Percentiles rank a stretch among this genome's conserved stretches.
phyloP scores from a whole-genome alignment of 2,888 invertebrate species.

The Rotaria socialis region DNA sequence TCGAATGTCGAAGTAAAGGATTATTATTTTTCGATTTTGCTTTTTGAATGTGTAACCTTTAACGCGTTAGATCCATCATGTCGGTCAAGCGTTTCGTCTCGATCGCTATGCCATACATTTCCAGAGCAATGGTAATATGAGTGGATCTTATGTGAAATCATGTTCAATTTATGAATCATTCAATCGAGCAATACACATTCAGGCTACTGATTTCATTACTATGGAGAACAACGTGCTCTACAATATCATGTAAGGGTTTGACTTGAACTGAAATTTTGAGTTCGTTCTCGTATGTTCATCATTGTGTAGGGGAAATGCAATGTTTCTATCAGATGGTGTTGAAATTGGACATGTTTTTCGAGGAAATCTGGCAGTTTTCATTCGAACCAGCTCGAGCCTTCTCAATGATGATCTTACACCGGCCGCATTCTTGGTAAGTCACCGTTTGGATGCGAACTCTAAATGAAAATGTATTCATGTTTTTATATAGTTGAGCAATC shows the following conservation, averaged over 20 bases:
- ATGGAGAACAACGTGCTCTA: constrained; percentile 49
- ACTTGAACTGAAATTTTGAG: no score
- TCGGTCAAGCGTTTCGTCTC: constrained; percentile 49
- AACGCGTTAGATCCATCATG: neutral
- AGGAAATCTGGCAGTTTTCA: constrained; percentile 43
- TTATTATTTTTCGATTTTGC: no score
- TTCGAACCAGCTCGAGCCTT: constrained; percentile 39
- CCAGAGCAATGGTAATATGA: constrained; percentile 54
- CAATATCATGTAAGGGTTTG: constrained; percentile 34
- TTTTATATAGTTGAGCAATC: constrained; percentile 42
- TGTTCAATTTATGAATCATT: constrained; percentile 53
- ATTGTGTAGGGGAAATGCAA: constrained; percentile 42
- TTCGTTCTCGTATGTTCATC: no score
- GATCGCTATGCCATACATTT: constrained; percentile 57
- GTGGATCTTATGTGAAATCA: constrained; percentile 52
- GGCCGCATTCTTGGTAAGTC: neutral
- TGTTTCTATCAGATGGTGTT: constrained; percentile 47
- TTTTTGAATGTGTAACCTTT: no score
- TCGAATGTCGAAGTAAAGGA: constrained; percentile 40
- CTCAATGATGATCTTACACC: constrained; percentile 44
- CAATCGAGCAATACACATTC: constrained; percentile 56
- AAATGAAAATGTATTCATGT: neutral
- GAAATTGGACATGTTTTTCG: constrained; percentile 45
- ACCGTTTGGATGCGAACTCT: no score
- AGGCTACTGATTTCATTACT: constrained; percentile 52